Evolutionary conservation across 2,888 invertebrate species (phyloP), one percentile per base, ranked within the genome.

Genomic region (Pyrrhosoma nymphula): DNA sequence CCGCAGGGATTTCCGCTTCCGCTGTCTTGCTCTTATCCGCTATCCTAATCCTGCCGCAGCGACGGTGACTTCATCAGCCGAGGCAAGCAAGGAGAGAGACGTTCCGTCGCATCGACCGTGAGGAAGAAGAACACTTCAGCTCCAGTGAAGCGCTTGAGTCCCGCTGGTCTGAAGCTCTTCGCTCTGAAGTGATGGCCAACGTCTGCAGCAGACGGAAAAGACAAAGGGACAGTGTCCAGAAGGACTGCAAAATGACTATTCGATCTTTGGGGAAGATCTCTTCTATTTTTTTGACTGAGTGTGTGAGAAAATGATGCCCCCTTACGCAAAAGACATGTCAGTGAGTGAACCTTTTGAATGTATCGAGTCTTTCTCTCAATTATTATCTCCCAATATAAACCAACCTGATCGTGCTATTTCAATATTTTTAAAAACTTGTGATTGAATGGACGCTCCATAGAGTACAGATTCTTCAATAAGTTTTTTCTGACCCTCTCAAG

Each of bases 201-300:
- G 35, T 10, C 82, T 82, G 35, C 12, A 35, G 3, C 14, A 35
- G 35, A 16, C 14, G 82, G 14, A 82, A 16, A 35, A 82, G 82
- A 82, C 14, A 3, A 14, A 82, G 10, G n/a, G 12, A 82, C n/a
- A 69, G 16, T 18, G 82, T 35, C 82, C 16, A 30, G 12, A 26
- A 35, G 30, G 82, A 30, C 30, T 12, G 1, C 12, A 12, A 35
- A 35, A 82, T 82, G 82, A 82, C 10, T 26, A 35, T 16, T 35
- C 14, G n/a, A 35, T n/a, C 82, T 16, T 14, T 14, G 30, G 30
- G 26, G 82, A 35, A 35, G 82, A 82, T 82, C 82, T 26, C 30
- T 35, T 35, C 82, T 82, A 82, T 82, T 82, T 82, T 47, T 82
- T 82, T 82, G 35, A 82, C 30, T 82, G 35, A 82, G 82, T 82